Evolutionary conservation across 2,888 invertebrate genomes (phyloP), one percentile per base, ranked within the genome.

Genomic region (Apamea epomidion): DNA sequence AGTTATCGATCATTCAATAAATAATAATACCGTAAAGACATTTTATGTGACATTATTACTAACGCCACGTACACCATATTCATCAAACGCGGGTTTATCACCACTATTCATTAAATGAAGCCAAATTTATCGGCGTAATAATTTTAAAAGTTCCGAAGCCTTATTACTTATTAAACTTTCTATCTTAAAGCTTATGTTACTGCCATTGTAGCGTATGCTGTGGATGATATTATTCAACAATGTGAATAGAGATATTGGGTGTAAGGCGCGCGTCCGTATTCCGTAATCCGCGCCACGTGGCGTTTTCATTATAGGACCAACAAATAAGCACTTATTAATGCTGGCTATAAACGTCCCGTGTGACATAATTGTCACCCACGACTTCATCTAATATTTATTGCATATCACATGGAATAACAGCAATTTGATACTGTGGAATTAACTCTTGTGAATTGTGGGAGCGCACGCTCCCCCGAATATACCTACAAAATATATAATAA

Each of bases 281-380:
- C 89, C 86, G 76, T 96, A 96, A 97, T 95, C 96, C 95, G 62
- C 72, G 86, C 87, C 97, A 95, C 97, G 97, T 94, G 97, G 88
- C 96, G 84, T 90, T 95, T 95, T 96, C 96, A 96, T 96, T 96
- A 95, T 91, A 91, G 88, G 89, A 88, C 94, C 94, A 92, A 93
- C 95, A 95, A 96, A 96, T 97, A 95, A 95, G 95, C 91, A 94
- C 93, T 92, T 95, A 96, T 95, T 96, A 96, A 95, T 95, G 91
- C 92, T 76, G 88, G 89, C 93, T 91, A 92, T 92, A 91, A 93
- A 92, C 89, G 91, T 90, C 89, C 90, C 90, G 88, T 92, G 91
- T 91, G 93, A 92, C 92, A 93, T 95, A 95, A 95, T 95, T 94
- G 95, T 94, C 94, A 94, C 93, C 92, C 91, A 92, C 88, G 91